Evolutionary conservation across 2,888 invertebrate species (phyloP).

Genomic region (Ennomos quercinarius): DNA sequence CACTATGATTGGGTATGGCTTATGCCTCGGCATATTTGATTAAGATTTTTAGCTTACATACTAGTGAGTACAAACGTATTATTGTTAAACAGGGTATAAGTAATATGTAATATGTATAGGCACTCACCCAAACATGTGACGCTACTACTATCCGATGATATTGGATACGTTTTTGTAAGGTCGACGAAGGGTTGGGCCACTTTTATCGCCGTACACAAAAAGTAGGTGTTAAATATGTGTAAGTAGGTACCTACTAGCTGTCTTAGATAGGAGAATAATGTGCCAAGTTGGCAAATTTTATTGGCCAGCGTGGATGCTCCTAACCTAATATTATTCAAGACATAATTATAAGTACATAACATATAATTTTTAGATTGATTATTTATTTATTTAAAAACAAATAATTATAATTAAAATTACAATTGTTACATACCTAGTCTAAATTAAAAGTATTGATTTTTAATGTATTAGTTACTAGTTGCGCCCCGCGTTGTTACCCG

Average conservation of each 20-base stretch:
- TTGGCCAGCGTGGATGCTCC: not conserved
- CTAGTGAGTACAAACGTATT: not conserved
- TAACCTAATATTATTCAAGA: too few relatives aligned
- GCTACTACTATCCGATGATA: slow-evolving; percentile 35
- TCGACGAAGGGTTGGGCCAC: slow-evolving; percentile 34
- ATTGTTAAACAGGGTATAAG: slow-evolving; percentile 21
- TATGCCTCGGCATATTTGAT: too few relatives aligned
- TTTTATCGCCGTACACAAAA: slow-evolving; percentile 27
- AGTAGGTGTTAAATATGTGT: slow-evolving; percentile 19
- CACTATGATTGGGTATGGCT: too few relatives aligned
- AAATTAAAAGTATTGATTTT: too few relatives aligned
- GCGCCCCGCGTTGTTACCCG: too few relatives aligned
- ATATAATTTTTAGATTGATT: too few relatives aligned
- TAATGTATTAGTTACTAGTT: too few relatives aligned
- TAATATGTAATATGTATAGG: slow-evolving; percentile 24
- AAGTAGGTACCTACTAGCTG: slow-evolving; percentile 14
- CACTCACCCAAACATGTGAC: slow-evolving; percentile 28
- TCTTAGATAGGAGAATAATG: slow-evolving; percentile 7
- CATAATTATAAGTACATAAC: too few relatives aligned
- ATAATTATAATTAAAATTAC: too few relatives aligned
- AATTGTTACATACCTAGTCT: too few relatives aligned
- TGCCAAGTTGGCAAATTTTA: not conserved
- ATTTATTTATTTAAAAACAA: too few relatives aligned
- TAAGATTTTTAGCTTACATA: too few relatives aligned
- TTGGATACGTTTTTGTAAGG: slow-evolving; percentile 40